Base-by-base conservation (phyloP, 1,140 invertebrate genomes). In the Pogonomyrmex californicus region DNA sequence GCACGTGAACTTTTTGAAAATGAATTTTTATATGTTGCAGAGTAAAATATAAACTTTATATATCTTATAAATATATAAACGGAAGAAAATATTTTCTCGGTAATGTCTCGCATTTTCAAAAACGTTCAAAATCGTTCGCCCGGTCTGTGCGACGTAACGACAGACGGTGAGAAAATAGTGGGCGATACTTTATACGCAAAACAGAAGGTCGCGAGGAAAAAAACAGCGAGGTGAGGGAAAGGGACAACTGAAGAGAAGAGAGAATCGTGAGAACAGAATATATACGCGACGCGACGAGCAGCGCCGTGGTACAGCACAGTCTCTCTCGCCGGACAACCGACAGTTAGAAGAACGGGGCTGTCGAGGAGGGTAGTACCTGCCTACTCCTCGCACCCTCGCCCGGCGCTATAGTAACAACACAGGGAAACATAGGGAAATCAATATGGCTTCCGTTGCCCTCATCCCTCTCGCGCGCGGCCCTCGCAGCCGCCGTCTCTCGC, bases 361-460 rank as follows among this genome's bases (percentile, higher is more conserved):
- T 79, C 73, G 88, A 79, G 71, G 86, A 87, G 85, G 88, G 88
- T 88, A 91, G 91, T 91, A 92, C 91, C 91, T 92, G 91, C 92
- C 89, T 92, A 91, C 91, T 93, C 92, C 92, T 94, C 92, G 93
- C 92, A 92, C 92, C 92, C 93, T 93, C 93, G 91, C 86, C 90
- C 94, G 93, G 93, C 92, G 93, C 94, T 95, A 95, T 95, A 95
- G 94, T 95, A 95, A 95, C 95, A 95, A 95, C 94, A 95, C 94
- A 92, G 94, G 93, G 94, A 95, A 95, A 95, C 94, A 95, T 95
- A 95, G 95, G 95, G 95, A 95, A 95, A 95, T 95, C 95, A 95
- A 95, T 95, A 95, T 95, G 95, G 95, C 94, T 95, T 95, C 95
- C 95, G 94, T 93, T 94, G 92, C 91, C 93, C 94, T 94, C 94